Percentiles rank a stretch among this genome's conserved stretches.
These are phyloP conservation scores for Gastracanthus pulcherrimus DNA, from an alignment of 2,888 invertebrate genomes.

Conservation along the genomic window DNA sequence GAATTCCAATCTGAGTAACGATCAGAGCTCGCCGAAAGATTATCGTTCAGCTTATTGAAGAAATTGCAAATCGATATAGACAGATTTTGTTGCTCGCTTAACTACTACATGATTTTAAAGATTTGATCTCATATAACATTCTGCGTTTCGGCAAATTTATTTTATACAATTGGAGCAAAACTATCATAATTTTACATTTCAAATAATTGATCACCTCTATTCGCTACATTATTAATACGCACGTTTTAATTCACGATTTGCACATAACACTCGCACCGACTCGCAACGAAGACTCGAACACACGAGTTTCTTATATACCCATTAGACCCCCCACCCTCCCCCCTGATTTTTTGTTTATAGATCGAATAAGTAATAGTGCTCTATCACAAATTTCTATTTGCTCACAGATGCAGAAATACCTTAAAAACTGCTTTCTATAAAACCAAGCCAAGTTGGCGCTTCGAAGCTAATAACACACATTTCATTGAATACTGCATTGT, in stretches of 20 bases:
- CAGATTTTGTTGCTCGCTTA: conserved; percentile 9
- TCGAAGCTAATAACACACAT: conserved; percentile 25
- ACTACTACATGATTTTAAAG: conserved; percentile 28
- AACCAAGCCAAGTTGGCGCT: conserved; percentile 11
- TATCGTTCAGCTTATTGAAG: conserved; percentile 1
- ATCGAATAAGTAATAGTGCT: conserved; percentile 61
- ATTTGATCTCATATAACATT: conserved; percentile 16
- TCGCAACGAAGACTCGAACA: conserved; percentile 21
- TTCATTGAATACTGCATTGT: conserved; percentile 7
- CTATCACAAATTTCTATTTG: conserved; percentile 59
- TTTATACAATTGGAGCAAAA: conserved; percentile 39
- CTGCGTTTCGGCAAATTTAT: neutral
- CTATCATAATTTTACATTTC: conserved; percentile 12
- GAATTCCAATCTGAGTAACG: neutral
- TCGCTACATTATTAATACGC: neutral
- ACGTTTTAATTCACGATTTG: neutral
- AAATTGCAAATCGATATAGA: neutral
- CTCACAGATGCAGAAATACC: conserved; percentile 33
- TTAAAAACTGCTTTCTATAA: conserved; percentile 19
- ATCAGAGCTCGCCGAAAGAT: neutral
- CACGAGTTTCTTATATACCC: neutral
- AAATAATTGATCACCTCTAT: conserved; percentile 4
- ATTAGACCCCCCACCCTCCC: neutral
- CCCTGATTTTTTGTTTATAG: conserved; percentile 16
- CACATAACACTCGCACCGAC: conserved; percentile 5